A percentile compares a stretch with the other conserved stretches of the same genome.
Evolutionary conservation across 2,888 invertebrate genomes (phyloP).

Genomic region (Pardosa pseudoannulata): DNA sequence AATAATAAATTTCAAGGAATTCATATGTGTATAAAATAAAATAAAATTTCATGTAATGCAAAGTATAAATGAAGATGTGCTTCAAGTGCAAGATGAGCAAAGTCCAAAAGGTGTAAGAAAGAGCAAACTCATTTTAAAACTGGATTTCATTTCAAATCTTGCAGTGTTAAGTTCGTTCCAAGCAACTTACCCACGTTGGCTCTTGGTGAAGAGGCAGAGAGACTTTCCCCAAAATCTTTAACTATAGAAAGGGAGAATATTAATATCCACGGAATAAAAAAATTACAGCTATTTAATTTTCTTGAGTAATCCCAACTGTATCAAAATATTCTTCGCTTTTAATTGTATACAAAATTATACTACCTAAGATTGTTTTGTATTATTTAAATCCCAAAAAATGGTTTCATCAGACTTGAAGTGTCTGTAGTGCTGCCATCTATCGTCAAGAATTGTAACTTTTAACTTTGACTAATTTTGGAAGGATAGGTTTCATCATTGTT

Average conservation of each 20-base stretch:
- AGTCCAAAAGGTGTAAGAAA: background rate
- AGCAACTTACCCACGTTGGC: slow-evolving; percentile 70
- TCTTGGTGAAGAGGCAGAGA: slow-evolving; percentile 65
- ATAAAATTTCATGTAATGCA: background rate
- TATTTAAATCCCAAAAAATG: too few relatives aligned
- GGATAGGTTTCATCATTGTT: background rate
- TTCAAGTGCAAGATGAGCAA: background rate
- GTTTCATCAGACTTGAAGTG: too few relatives aligned
- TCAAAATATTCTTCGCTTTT: too few relatives aligned
- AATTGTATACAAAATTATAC: too few relatives aligned
- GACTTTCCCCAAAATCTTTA: slow-evolving; percentile 69
- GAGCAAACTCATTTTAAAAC: background rate
- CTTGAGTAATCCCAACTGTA: too few relatives aligned
- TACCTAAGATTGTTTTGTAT: too few relatives aligned
- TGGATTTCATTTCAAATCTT: slow-evolving; percentile 18
- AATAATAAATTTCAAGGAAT: too few relatives aligned
- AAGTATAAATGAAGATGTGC: background rate
- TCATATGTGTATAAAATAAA: background rate
- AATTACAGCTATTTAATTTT: too few relatives aligned
- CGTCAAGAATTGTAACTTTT: background rate
- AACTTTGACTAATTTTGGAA: background rate
- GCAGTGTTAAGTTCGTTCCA: slow-evolving; percentile 58
- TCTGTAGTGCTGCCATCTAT: slow-evolving; percentile 26
- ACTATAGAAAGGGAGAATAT: slow-evolving; percentile 61
- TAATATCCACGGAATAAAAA: slow-evolving; percentile 10